phyloP scores from a whole-genome alignment of 1,140 invertebrate species.

The Drosophila carrolli region DNA sequence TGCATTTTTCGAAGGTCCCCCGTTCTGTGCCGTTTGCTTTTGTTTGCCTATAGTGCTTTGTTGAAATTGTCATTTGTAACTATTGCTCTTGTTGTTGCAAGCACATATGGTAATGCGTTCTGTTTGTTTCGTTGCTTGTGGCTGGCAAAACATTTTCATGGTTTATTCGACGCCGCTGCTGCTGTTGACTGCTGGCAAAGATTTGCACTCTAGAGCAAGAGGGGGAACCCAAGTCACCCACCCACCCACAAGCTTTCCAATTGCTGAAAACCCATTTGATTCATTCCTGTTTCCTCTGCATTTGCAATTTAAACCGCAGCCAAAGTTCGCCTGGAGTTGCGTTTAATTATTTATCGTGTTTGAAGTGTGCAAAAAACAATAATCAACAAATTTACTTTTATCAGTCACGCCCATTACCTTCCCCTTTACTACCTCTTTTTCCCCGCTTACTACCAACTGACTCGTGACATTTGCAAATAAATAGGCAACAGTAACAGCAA shows the following conservation, averaged over 20 bases:
- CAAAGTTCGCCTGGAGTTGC: slow-evolving; percentile 26
- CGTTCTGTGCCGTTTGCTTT: slow-evolving; percentile 22
- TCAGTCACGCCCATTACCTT: slow-evolving; percentile 42
- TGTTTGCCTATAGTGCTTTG: slow-evolving; percentile 61
- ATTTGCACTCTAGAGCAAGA: slow-evolving; percentile 11
- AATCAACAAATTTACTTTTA: slow-evolving; percentile 65
- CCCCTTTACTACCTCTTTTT: neutral
- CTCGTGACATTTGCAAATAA: slow-evolving; percentile 80
- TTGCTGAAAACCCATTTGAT: neutral
- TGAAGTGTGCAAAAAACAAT: slow-evolving; percentile 49
- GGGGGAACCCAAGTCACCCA: no score
- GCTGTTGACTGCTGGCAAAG: slow-evolving; percentile 18
- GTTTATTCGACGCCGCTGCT: slow-evolving; percentile 26
- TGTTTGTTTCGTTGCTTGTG: slow-evolving; percentile 54
- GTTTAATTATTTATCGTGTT: slow-evolving; percentile 58
- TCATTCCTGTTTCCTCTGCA: neutral
- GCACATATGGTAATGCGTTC: slow-evolving; percentile 51
- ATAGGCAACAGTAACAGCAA: slow-evolving; percentile 45
- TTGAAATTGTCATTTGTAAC: slow-evolving; percentile 70
- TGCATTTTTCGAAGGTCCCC: slow-evolving; percentile 47
- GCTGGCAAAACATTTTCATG: slow-evolving; percentile 48
- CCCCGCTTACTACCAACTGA: neutral
- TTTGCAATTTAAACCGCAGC: slow-evolving; percentile 7
- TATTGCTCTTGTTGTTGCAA: slow-evolving; percentile 26
- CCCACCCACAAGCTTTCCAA: neutral